Conservation (phyloP, 2,113 vertebrate species). For the Sciurus niger region DNA sequence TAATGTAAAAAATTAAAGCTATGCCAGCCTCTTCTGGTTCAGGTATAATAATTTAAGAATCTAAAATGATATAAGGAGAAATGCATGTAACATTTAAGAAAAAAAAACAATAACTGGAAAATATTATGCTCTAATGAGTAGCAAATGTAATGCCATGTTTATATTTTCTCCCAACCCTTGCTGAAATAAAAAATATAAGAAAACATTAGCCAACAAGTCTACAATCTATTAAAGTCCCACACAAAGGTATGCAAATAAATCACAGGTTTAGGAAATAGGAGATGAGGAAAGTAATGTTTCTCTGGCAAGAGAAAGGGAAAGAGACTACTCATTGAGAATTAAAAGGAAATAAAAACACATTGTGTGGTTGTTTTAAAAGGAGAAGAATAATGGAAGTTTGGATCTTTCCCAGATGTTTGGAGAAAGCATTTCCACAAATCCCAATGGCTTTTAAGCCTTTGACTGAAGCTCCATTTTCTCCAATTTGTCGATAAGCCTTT, state of each 20-base stretch:
- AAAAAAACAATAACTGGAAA: background rate
- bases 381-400: conserved; percentile 36
- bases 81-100: background rate
- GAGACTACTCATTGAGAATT: background rate
- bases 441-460: background rate
- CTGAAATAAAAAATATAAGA: background rate
- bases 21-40: background rate
- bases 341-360: background rate
- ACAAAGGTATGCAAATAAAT: background rate
- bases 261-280: background rate
- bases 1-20: background rate
- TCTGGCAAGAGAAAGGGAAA: conserved; percentile 26
- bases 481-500: conserved; percentile 24
- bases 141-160: background rate
- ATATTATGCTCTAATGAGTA: background rate
- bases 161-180: background rate
- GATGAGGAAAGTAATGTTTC: background rate
- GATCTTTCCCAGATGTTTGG: background rate
- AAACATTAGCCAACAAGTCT: background rate
- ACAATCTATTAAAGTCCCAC: background rate
- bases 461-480: background rate
- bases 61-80: background rate
- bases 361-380: background rate
- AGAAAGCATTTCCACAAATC: conserved; percentile 24
- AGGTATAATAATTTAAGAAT: background rate